Conservation (phyloP, 2,113 vertebrate genomes). For the Cromileptes altivelis region DNA sequence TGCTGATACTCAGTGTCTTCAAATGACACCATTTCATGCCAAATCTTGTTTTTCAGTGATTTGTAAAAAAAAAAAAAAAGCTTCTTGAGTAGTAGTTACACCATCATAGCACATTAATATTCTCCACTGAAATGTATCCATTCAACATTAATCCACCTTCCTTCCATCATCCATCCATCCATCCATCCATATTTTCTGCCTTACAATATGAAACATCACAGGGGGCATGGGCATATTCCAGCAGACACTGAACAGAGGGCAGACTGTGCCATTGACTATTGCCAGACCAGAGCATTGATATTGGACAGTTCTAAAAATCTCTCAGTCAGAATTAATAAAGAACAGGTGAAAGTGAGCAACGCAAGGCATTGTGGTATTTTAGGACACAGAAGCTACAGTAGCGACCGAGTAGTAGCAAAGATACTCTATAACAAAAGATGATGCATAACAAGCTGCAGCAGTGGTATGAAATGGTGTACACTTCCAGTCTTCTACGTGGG, state of each 20-base stretch:
- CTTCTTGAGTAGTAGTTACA: neutral
- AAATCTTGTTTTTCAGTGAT: neutral
- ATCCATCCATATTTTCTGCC: neutral
- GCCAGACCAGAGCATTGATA: neutral
- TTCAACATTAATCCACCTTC: neutral
- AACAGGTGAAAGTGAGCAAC: too few species aligned
- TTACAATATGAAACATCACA: neutral
- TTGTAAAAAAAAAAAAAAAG: neutral
- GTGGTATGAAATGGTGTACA: too few species aligned
- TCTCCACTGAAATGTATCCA: neutral
- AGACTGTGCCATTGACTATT: neutral
- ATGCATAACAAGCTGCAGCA: too few species aligned
- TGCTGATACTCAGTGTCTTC: neutral
- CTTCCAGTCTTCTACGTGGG: too few species aligned
- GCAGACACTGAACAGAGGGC: constrained; percentile 3
- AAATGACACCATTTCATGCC: neutral
- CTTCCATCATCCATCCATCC: neutral
- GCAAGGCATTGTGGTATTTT: too few species aligned
- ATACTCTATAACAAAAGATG: too few species aligned
- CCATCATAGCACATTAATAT: neutral
- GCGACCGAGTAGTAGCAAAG: too few species aligned
- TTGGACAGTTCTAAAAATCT: neutral
- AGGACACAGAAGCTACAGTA: too few species aligned
- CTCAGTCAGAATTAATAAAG: too few species aligned
- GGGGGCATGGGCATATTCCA: neutral